A percentile compares a stretch with the other conserved stretches of the same genome.
phyloP scores from a whole-genome alignment of 2,888 invertebrate species.

The Bhutanitis thaidina region DNA sequence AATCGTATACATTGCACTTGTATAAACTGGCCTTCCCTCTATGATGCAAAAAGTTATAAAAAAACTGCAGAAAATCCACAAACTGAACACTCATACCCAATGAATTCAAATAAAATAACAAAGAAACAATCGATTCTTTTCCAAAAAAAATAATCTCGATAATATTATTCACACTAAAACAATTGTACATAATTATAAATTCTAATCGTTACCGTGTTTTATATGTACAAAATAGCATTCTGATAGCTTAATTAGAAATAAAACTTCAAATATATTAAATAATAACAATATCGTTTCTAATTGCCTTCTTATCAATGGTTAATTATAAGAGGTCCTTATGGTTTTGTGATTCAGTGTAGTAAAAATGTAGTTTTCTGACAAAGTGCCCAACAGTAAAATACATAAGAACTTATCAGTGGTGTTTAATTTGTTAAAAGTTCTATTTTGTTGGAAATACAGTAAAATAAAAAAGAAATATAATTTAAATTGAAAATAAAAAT shows the following conservation, averaged over 20 bases:
- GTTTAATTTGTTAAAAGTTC: not conserved
- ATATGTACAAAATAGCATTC: constrained; percentile 77
- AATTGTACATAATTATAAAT: constrained; percentile 74
- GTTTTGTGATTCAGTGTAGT: constrained; percentile 72
- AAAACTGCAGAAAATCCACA: constrained; percentile 48
- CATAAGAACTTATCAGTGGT: constrained; percentile 9
- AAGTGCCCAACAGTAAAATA: constrained; percentile 41
- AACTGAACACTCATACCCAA: constrained; percentile 56
- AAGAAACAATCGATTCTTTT: constrained; percentile 51
- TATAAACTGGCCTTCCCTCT: constrained; percentile 75
- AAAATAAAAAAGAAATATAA: constrained; percentile 5
- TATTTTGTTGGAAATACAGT: not conserved
- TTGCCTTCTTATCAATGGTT: constrained; percentile 80
- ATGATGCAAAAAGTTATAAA: constrained; percentile 47
- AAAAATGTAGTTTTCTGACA: constrained; percentile 34
- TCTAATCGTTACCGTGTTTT: constrained; percentile 69
- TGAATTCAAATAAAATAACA: constrained; percentile 40
- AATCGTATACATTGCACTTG: constrained; percentile 81
- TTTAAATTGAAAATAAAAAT: constrained; percentile 19
- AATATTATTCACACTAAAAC: constrained; percentile 78
- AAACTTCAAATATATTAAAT: constrained; percentile 80
- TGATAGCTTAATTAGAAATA: constrained; percentile 76
- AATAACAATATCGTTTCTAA: constrained; percentile 79
- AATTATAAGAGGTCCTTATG: constrained; percentile 80
- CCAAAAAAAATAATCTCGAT: constrained; percentile 61